Base-by-base conservation (phyloP, 53 echinoderm and acorn worm species). In the Crossaster papposus region DNA sequence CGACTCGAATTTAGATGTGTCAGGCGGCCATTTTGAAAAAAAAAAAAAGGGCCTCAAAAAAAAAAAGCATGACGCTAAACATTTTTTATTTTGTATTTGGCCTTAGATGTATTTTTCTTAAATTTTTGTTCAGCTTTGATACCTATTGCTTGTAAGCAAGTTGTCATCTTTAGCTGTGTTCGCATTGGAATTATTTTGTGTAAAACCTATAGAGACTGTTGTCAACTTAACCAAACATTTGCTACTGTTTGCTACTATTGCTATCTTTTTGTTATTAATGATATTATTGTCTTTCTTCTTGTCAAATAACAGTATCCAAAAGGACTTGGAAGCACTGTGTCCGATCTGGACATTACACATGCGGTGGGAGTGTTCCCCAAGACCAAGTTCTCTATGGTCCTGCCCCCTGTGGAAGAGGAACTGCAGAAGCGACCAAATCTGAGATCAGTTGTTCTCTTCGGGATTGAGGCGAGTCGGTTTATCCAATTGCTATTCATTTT, bases 331-430 rank as follows among this genome's bases (percentile, higher is more conserved):
- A 84, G 87, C 32, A 99, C 99, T 13, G 95, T 99, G 14, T 81
- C 91, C 32, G 94, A 99, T 18, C 64, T 99, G 89, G 99, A 99
- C 79, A 92, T 92, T 36, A 87, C 65, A 29, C 90, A 88, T 51
- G 98, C 95, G 53, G 81, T 92, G 64, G 95, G 97, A 53, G 91
- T 94, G 1, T 93, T 86, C 52, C 89, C 96, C 44, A 99, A 99
- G 80, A 93, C 93, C 30, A 86, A 95, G 79, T 99, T 99, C 79
- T 96, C 99, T 30, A 99, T 99, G 99, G 90, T 96, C 63, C 88
- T 99, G 29, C 95, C 99, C 23, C 95, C 92, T 36, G 99, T 99
- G 65, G 94, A 99, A 81, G 88, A 94, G 37, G 92, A 96, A 54
- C 89, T 99, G 74, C 76, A 92, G 83, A 85, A 79, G 72, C 26